Evolutionary conservation across 2,113 vertebrate genomes (phyloP), one percentile per base, ranked within the genome.

Genomic region (Tonatia bakeri): DNA sequence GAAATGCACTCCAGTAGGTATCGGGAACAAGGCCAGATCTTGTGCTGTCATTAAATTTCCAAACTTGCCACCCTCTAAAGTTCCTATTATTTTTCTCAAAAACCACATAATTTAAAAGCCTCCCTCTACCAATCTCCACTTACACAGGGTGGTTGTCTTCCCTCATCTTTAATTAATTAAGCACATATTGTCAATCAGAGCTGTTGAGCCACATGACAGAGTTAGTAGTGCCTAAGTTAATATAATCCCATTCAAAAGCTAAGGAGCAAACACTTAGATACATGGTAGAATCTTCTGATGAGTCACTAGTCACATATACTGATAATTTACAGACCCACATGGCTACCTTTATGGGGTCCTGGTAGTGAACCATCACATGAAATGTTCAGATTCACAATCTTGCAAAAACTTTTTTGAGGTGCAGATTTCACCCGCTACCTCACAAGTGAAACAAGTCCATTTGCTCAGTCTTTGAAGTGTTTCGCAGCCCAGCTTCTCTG

Each of bases 401-500:
- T 77, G 12, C 59, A 47, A 81, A 54, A 79, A 85, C 54, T 28
- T 38, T 95, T 97, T 79, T 86, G 15, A 52, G 31, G 81, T 93
- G 67, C 43, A 40, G 40, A 50, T 90, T 79, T 94, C 95, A 94
- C 93, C 86, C 36, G 13, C 82, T 95, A 91, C 84, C 92, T 93
- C 92, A 33, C 19, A 67, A 59, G 38, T 73, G 15, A 97, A 96
- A 89, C 15, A 13, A 96, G 67, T 81, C 81, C 69, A 70, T 88
- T 87, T 93, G 76, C 87, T 94, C 70, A 91, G 72, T 28, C 95
- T 84, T 20, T 24, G 56, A 94, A 92, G 83, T 98, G 88, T 95
- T 96, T 93, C 70, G 97, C 97, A 96, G 91, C 82, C 90, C 75
- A 65, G 59, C 88, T 92, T 97, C 96, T 94, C 97, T 56, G 94